Conservation (phyloP, 2,888 invertebrate genomes). For the Conops quadrifasciatus region DNA sequence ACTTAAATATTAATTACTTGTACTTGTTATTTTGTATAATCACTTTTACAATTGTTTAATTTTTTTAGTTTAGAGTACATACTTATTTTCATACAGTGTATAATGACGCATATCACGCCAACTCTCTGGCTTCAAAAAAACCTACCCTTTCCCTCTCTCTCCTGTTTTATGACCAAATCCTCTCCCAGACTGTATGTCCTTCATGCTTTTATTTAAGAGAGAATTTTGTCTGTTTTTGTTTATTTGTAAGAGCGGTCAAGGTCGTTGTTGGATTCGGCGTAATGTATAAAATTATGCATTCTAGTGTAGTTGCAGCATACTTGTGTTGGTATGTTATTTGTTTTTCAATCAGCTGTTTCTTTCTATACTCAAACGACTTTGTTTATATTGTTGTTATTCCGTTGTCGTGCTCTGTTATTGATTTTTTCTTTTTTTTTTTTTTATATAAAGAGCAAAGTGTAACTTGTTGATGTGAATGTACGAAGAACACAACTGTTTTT, state of each 20-base stretch:
- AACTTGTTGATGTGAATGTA: constrained; percentile 24
- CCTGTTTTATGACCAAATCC: background rate
- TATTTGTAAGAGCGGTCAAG: constrained; percentile 18
- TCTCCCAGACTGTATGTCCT: background rate
- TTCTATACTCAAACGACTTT: background rate
- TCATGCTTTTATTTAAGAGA: background rate
- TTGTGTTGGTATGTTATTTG: background rate
- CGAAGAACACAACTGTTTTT: background rate
- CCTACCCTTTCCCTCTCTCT: constrained; percentile 12
- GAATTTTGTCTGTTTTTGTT: background rate
- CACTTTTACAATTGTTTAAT: too few species aligned
- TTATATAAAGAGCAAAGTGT: constrained; percentile 21
- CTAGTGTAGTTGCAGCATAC: too few species aligned
- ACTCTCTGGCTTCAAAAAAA: background rate
- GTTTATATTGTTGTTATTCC: background rate
- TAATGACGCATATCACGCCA: too few species aligned
- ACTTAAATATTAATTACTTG: too few species aligned
- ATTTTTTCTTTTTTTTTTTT: background rate
- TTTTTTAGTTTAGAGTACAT: too few species aligned
- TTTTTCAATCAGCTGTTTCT: background rate
- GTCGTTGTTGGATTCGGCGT: constrained; percentile 11
- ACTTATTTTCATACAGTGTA: background rate
- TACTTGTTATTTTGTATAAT: too few species aligned
- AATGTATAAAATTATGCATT: too few species aligned
- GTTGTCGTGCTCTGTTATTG: background rate